Conservation (phyloP, 2,113 vertebrate genomes). For the Amphiprion percula region DNA sequence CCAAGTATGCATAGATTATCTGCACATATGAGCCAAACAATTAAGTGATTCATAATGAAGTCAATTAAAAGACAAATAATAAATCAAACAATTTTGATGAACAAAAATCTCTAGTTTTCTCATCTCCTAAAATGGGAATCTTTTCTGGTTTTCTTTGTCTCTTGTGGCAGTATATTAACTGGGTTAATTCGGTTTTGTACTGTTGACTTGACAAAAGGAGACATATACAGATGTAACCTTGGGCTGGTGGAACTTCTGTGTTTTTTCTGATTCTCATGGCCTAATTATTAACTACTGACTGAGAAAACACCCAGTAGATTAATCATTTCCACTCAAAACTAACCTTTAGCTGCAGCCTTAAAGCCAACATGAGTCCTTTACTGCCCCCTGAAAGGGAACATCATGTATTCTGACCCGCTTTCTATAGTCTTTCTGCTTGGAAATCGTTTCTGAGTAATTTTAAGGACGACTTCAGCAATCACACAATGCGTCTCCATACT, state of each 20-base stretch:
- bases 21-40: neutral
- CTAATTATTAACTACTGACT: neutral
- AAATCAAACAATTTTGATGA: too few relatives aligned
- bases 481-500: neutral
- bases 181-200: neutral
- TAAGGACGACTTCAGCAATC: neutral
- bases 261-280: neutral
- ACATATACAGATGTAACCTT: neutral
- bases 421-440: neutral
- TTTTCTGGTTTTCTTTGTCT: slow-evolving; percentile 7
- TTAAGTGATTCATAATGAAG: too few relatives aligned
- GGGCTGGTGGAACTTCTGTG: neutral
- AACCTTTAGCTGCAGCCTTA: neutral
- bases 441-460: neutral
- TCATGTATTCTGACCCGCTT: neutral
- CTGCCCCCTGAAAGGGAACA: neutral
- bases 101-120: too few relatives aligned
- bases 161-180: neutral
- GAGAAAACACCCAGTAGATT: neutral
- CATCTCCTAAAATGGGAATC: neutral
- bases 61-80: too few relatives aligned
- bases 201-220: neutral
- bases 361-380: neutral
- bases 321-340: neutral
- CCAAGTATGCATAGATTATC: too few relatives aligned